Base-by-base conservation (phyloP, 1,140 invertebrate genomes). In the Ips nitidus region DNA sequence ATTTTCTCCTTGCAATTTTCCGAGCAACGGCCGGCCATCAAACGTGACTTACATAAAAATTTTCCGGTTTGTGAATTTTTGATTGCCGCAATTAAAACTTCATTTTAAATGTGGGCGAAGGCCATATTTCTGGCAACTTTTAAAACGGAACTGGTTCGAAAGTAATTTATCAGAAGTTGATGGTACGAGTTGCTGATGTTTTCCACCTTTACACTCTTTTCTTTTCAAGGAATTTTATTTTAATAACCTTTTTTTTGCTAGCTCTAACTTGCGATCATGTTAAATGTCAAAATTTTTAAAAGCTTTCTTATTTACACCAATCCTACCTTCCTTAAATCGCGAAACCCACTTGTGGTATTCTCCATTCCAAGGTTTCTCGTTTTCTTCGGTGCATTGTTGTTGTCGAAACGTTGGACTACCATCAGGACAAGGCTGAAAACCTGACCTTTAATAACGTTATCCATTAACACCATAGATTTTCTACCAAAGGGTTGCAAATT, bases 401-500 rank as follows among this genome's bases (percentile, higher is more conserved):
- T 83, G 83, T 52, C 87, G 78, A 75, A 86, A 90, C 39, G 81
- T 81, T 1, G 82, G 79, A 6, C 77, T 75, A 7, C 66, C 81
- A 73, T 77, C 82, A 77, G 74, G 82, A 81, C 89, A 90, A 3
- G 82, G 77, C 85, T 89, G 56, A 42, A 57, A 61, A 59, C 75
- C 55, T 3, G 5, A 0, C 2, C 36, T 6, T 64, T 3, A 45
- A 57, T 56, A 22, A 22, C 22, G 22, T 6, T 42, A 55, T 5
- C 67, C 52, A 62, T 45, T 43, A 52, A 59, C 36, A 65, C 36
- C 64, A 37, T n/a, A 65, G 37, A 8, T n/a, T 55, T 37, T 43
- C 2, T 77, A 88, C 87, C 71, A 84, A 76, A 3, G 81, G 85
- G 73, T 89, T 89, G 75, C 89, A 90, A 52, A 86, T 84, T 72